These are phyloP conservation scores for Siniperca scherzeri DNA, from an alignment of 2,797 vertebrate genomes.

Conservation along the genomic window DNA sequence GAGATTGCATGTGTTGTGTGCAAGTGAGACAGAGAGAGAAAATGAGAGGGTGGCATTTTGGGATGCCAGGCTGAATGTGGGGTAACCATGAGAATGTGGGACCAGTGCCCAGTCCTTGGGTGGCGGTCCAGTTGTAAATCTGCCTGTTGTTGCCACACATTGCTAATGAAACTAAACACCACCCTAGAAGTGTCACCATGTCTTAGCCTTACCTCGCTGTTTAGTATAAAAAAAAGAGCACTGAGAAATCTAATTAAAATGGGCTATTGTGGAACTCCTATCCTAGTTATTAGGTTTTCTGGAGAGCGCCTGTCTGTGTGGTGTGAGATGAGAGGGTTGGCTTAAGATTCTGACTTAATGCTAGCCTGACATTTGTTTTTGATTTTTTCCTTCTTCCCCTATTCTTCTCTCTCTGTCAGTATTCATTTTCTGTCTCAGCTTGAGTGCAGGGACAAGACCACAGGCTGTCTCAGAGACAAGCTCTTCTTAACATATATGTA, in stretches of 20 bases:
- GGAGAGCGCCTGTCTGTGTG: constrained; percentile 51
- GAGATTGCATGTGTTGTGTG: constrained; percentile 31
- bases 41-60: constrained; percentile 55
- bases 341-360: constrained; percentile 69
- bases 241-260: constrained; percentile 74
- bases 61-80: constrained; percentile 67
- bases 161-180: constrained; percentile 71
- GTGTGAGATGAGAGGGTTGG: constrained; percentile 59
- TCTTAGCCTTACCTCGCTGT: constrained; percentile 59
- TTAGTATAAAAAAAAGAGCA: constrained; percentile 69
- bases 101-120: constrained; percentile 65
- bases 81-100: constrained; percentile 78
- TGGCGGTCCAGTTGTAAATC: constrained; percentile 75
- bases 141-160: constrained; percentile 70
- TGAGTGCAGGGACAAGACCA: constrained; percentile 66
- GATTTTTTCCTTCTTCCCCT: constrained; percentile 13
- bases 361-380: constrained; percentile 70
- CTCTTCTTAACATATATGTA: constrained; percentile 57
- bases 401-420: constrained; percentile 66
- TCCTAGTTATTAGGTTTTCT: constrained; percentile 66
- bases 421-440: constrained; percentile 74
- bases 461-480: constrained; percentile 65
- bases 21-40: constrained; percentile 30
- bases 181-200: constrained; percentile 49
- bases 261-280: constrained; percentile 61